A percentile compares a stretch with the other conserved stretches of the same genome.
Evolutionary conservation across 2,888 invertebrate genomes (phyloP).

Genomic region (Standfussiana lucernea): DNA sequence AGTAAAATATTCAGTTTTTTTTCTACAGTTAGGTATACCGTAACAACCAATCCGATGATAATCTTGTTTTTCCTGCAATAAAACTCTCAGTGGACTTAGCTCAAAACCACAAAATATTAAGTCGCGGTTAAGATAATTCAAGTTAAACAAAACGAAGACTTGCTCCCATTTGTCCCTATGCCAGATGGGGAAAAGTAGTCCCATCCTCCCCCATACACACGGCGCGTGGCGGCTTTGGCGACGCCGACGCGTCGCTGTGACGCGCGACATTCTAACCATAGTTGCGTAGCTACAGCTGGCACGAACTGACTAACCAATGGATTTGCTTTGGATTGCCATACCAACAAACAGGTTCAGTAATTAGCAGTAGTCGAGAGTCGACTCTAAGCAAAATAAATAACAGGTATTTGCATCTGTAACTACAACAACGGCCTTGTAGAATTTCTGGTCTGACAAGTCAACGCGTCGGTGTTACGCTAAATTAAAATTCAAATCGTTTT

Average conservation of each 20-base stretch:
- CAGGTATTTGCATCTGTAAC: slow-evolving; percentile 36
- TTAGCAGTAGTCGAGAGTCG: not conserved
- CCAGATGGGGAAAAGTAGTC: not conserved
- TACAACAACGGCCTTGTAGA: slow-evolving; percentile 48
- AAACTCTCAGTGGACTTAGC: not conserved
- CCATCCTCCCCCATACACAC: not conserved
- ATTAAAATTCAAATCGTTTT: slow-evolving; percentile 43
- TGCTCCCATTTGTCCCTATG: not conserved
- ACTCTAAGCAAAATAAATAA: slow-evolving; percentile 27
- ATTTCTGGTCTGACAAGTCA: slow-evolving; percentile 52
- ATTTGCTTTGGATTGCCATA: slow-evolving; percentile 4
- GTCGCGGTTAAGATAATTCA: not conserved
- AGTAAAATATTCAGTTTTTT: not conserved
- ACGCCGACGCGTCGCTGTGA: not conserved
- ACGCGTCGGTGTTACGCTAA: slow-evolving; percentile 37
- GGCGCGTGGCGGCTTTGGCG: not conserved
- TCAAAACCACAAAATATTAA: not conserved
- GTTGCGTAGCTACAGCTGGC: not conserved
- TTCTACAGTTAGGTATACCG: not conserved
- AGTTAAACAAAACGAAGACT: not conserved
- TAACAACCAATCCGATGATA: not conserved
- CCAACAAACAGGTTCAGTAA: slow-evolving; percentile 3
- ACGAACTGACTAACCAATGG: not conserved
- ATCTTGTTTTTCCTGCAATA: slow-evolving; percentile 1
- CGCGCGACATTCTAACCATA: not conserved